Percentiles rank a stretch among this genome's conserved stretches.
Conservation (phyloP, 2,888 invertebrate species). For the Bombylius discolor region DNA sequence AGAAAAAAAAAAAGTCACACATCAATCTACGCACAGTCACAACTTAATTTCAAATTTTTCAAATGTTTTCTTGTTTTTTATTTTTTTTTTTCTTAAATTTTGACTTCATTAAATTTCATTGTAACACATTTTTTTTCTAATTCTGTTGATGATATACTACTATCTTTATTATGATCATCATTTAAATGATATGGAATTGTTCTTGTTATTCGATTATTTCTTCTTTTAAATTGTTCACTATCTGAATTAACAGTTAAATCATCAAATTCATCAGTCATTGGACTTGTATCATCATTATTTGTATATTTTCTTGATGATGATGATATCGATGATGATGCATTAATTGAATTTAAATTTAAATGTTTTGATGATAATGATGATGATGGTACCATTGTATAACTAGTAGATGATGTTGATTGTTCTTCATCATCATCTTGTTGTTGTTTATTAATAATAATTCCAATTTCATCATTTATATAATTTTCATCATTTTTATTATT, state of each 20-base stretch:
- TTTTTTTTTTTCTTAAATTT: conserved; percentile 15
- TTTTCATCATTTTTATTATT: conserved; percentile 16
- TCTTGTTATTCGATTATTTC: background rate
- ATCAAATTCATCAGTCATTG: conserved; percentile 8
- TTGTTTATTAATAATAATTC: no score
- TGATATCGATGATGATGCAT: background rate
- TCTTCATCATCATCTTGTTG: conserved; percentile 9
- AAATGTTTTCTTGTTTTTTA: no score
- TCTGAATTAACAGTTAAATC: conserved; percentile 13
- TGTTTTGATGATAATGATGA: background rate
- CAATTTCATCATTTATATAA: background rate
- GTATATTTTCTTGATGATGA: background rate
- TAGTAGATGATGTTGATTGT: conserved; percentile 14
- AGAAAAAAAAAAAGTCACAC: no score
- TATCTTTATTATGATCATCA: conserved; percentile 7
- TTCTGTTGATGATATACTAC: conserved; percentile 6
- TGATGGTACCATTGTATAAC: background rate
- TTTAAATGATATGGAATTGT: conserved; percentile 3
- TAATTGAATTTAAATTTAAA: conserved; percentile 6
- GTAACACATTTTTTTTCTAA: conserved; percentile 43
- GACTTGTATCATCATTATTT: conserved; percentile 1
- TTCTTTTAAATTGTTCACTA: conserved; percentile 11
- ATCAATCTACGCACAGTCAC: no score
- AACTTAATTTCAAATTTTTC: no score
- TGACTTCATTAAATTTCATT: conserved; percentile 51